Conservation (phyloP, 2,888 invertebrate genomes). For the Dioctria rufipes region DNA sequence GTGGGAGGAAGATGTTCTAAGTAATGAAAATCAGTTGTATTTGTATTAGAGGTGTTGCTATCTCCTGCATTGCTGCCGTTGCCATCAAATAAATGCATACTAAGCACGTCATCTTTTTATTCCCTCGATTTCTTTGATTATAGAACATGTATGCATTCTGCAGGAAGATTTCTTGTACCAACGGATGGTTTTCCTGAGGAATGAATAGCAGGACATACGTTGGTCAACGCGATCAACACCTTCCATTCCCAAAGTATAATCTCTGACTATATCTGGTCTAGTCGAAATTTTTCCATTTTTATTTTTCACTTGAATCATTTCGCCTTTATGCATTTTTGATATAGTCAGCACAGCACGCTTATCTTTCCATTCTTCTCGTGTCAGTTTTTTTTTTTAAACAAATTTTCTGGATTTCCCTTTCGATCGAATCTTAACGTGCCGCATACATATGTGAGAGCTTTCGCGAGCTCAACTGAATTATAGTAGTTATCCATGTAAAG, state of each 20-base stretch:
- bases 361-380: conserved; percentile 17
- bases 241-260: conserved; percentile 27
- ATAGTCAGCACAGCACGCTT: conserved; percentile 39
- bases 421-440: conserved; percentile 11
- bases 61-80: too few relatives aligned
- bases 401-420: background rate
- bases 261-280: conserved; percentile 34
- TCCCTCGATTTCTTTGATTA: too few relatives aligned
- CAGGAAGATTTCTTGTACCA: conserved; percentile 39
- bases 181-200: conserved; percentile 23
- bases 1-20: too few relatives aligned
- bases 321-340: conserved; percentile 25
- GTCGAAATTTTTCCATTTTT: conserved; percentile 12
- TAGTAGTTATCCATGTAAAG: conserved; percentile 16
- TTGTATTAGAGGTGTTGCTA: too few relatives aligned
- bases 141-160: too few relatives aligned
- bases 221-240: conserved; percentile 31
- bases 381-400: background rate
- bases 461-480: conserved; percentile 21
- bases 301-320: conserved; percentile 32
- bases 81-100: too few relatives aligned
- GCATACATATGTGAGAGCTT: conserved; percentile 5
- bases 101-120: too few relatives aligned
- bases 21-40: too few relatives aligned
- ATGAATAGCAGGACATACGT: conserved; percentile 32